Percentiles rank a stretch among this genome's conserved stretches.
These are phyloP conservation scores for Spodoptera picta DNA, from an alignment of 2,888 invertebrate species.

Conservation along the genomic window DNA sequence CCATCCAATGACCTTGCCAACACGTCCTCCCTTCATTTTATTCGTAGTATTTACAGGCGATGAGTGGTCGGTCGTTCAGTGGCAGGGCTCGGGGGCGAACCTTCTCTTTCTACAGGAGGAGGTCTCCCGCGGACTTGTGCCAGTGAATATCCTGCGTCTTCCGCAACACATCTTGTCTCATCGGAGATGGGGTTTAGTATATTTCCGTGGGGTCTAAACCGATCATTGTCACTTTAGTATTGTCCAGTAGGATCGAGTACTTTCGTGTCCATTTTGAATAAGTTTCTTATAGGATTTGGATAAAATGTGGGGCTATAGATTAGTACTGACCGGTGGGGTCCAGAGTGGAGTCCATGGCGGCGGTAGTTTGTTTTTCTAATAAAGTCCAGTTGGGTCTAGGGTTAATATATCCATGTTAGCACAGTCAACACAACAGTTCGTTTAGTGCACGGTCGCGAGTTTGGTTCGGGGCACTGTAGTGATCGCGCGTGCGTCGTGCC, in stretches of 20 bases:
- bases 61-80: constrained; percentile 69
- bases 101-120: constrained; percentile 86
- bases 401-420: constrained; percentile 83
- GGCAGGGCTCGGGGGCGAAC: constrained; percentile 64
- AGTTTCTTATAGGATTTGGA: constrained; percentile 60
- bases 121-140: constrained; percentile 82
- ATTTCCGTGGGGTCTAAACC: constrained; percentile 85
- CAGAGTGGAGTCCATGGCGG: constrained; percentile 75
- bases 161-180: constrained; percentile 85
- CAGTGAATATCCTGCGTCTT: constrained; percentile 80
- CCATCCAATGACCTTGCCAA: constrained; percentile 82
- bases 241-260: constrained; percentile 83
- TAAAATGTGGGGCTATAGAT: constrained; percentile 57
- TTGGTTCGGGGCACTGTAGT: constrained; percentile 68
- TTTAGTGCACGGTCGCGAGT: constrained; percentile 67
- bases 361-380: constrained; percentile 64
- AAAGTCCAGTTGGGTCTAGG: constrained; percentile 85
- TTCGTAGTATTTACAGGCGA: constrained; percentile 81
- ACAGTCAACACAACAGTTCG: constrained; percentile 78
- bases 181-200: constrained; percentile 71
- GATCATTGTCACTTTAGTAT: constrained; percentile 77
- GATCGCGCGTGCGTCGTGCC: constrained; percentile 73
- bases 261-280: constrained; percentile 69
- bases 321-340: constrained; percentile 83
- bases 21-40: constrained; percentile 73